Base-by-base conservation (phyloP, 1,140 invertebrate species). In the Bombus balteatus region DNA sequence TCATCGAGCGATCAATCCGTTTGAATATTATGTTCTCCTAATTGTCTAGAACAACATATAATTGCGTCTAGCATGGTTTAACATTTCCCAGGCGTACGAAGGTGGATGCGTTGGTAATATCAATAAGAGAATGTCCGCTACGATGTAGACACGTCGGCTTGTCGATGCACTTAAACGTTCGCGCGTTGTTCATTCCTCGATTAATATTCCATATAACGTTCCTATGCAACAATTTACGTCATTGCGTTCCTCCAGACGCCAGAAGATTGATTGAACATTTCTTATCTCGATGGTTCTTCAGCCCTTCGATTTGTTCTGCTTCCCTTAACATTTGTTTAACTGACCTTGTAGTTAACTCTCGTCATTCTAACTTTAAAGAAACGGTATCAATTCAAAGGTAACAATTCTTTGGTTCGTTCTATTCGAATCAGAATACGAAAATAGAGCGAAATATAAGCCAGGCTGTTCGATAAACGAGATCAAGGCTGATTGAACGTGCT, bases 111-210 rank as follows among this genome's bases (percentile, higher is more conserved):
- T 37, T 53, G 6, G 59, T 74, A 85, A 85, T 85, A 75, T 85
- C 71, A 85, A 81, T 70, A 71, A n/a, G 71, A 65, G 59, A 71
- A 81, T 72, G 73, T 81, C 47, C 28, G 34, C n/a, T 18, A 32
- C 41, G 47, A 41, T 68, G 80, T 86, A 72, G 62, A 68, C 80
- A 62, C 80, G 79, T 62, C 37, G 34, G n/a, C 77, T 79, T 34
- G 70, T 85, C 37, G 83, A 85, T 81, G 78, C 57, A 71, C 39
- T 37, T 28, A 62, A 84, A 70, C 34, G 53, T 72, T 89, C 81
- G 34, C 70, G 78, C 78, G 41, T 89, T 90, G 87, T 90, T 89
- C 66, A 82, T 85, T 41, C 39, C 28, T 43, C n/a, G 28, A 89
- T 90, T 87, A 87, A 89, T 89, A 89, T 87, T 87, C 83, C 47